Evolutionary conservation across 2,797 vertebrate genomes (phyloP), one percentile per base, ranked within the genome.

Genomic region (Ficedula albicollis): DNA sequence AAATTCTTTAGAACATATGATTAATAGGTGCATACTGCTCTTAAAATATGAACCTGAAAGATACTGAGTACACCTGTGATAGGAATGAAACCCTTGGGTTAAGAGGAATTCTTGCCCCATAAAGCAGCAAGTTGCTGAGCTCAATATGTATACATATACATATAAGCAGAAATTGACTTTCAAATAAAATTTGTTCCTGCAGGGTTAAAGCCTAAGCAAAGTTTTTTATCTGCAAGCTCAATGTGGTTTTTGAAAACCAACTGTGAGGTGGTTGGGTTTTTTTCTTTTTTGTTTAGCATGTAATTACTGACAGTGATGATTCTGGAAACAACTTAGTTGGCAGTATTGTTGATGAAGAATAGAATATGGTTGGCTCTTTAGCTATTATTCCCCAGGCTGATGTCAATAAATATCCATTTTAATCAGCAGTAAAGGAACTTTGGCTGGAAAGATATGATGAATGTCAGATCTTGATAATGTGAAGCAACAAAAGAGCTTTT

Each of bases 351-450:
- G 94, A 79, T 95, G 93, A 96, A 96, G 90, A 87, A 84, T 49
- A 91, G 89, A 96, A 94, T 93, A 95, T 94, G 74, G 89, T 94
- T 97, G 92, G 74, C 93, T 94, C 87, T 95, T 92, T 67, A 82
- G 79, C 95, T 97, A 69, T 96, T 96, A 96, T 90, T 95, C 89
- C 90, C 74, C 86, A 76, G 92, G 60, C 95, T 96, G 87, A 87
- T 96, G 95, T 96, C 94, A 92, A 96, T 97, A 97, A 97, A 96
- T 96, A 95, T n/a, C 87, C 93, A 83, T 96, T 97, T 95, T 93
- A 94, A 96, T 96, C 94, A 94, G 51, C 95, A 95, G 78, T 92
- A 96, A 96, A 95, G 96, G 94, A 96, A 92, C 73, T 94, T 87
- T 96, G 92, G 94, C 95, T 96, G 87, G 84, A 77, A 93, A 93